Conservation (phyloP, 2,797 vertebrate species). For the Chanos chanos region DNA sequence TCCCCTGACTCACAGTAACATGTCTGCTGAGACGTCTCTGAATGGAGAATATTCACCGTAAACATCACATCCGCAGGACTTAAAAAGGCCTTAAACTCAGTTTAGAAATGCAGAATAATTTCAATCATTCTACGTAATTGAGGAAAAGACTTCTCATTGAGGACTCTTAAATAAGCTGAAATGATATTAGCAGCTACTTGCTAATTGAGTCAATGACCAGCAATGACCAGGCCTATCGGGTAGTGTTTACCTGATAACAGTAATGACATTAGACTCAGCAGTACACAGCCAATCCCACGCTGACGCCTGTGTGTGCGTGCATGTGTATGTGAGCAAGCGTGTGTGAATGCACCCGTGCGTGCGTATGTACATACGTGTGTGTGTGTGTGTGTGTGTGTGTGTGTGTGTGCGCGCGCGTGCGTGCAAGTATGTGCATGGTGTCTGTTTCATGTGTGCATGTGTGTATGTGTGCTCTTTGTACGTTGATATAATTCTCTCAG, state of each 20-base stretch:
- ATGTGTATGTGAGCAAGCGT: neutral
- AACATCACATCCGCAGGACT: too few species aligned
- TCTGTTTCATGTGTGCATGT: neutral
- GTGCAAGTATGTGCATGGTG: neutral
- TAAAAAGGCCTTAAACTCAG: too few species aligned
- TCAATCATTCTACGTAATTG: too few species aligned
- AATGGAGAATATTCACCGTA: too few species aligned
- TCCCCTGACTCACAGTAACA: too few species aligned
- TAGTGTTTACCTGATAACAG: constrained; percentile 42
- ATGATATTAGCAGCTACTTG: constrained; percentile 4
- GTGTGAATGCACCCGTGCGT: neutral
- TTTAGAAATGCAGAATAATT: too few species aligned
- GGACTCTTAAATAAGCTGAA: too few species aligned
- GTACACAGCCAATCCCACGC: constrained; percentile 8
- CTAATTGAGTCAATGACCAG: neutral
- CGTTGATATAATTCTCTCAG: neutral
- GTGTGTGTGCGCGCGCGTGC: neutral
- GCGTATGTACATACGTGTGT: constrained; percentile 4
- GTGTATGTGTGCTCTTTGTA: neutral
- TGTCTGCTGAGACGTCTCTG: neutral
- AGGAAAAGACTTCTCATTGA: too few species aligned
- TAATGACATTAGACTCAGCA: constrained; percentile 47
- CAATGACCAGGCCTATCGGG: constrained; percentile 5
- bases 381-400: neutral
- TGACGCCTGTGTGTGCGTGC: constrained; percentile 1